A percentile compares a stretch with the other conserved stretches of the same genome.
Evolutionary conservation across 2,113 vertebrate species (phyloP).

Genomic region (Labeo rohita): DNA sequence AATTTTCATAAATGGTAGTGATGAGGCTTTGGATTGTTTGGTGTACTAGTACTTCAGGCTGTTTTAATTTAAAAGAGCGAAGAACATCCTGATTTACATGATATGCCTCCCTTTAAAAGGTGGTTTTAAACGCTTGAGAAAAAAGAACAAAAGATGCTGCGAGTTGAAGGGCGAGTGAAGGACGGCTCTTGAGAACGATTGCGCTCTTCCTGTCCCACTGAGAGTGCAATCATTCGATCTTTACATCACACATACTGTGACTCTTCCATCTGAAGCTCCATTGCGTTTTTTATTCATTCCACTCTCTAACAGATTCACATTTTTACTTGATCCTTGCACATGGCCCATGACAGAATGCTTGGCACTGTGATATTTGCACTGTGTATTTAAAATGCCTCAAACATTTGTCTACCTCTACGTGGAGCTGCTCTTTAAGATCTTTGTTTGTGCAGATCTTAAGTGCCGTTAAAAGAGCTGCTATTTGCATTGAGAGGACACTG

Average conservation of each 20-base stretch:
- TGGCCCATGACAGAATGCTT: neutral
- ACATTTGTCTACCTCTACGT: neutral
- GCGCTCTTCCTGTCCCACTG: conserved; percentile 15
- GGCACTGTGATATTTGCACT: neutral
- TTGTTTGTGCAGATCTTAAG: neutral
- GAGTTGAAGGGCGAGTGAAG: conserved; percentile 41
- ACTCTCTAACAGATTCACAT: conserved; percentile 1
- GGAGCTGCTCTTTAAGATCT: neutral
- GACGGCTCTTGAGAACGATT: conserved; percentile 15
- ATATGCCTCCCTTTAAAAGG: neutral
- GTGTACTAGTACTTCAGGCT: neutral
- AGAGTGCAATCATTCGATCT: conserved; percentile 33
- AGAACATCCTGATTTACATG: neutral
- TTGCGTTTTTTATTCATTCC: neutral
- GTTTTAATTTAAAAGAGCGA: conserved; percentile 14
- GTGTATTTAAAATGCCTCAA: neutral
- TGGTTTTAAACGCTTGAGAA: neutral
- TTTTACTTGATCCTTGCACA: neutral
- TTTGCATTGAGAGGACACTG: neutral
- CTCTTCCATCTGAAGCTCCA: neutral
- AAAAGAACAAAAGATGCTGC: conserved; percentile 13
- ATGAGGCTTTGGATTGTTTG: neutral
- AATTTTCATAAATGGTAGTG: neutral
- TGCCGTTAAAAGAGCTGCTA: neutral
- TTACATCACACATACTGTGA: neutral